phyloP scores from a whole-genome alignment of 2,888 invertebrate genomes.

The Melinaea menophilus region DNA sequence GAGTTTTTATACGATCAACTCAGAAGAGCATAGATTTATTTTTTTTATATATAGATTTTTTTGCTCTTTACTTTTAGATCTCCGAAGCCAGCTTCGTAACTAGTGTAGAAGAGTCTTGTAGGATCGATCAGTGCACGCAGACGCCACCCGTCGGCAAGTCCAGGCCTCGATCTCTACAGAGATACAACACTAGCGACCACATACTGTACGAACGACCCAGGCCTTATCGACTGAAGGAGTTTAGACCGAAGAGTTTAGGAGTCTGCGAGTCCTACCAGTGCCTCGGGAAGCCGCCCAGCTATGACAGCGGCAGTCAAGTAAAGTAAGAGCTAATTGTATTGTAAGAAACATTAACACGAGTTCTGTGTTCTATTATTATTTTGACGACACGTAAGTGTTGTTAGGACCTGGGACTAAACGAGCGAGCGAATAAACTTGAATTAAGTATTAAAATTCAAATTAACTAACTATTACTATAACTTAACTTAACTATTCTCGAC shows the following conservation, averaged over 20 bases:
- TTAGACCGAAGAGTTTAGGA: slow-evolving; percentile 59
- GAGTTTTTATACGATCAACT: too few species aligned
- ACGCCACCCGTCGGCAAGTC: slow-evolving; percentile 68
- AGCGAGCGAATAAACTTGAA: too few species aligned
- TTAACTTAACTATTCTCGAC: too few species aligned
- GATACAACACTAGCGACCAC: slow-evolving; percentile 77
- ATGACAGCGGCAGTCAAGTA: slow-evolving; percentile 53
- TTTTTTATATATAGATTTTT: too few species aligned
- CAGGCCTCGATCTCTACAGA: slow-evolving; percentile 71
- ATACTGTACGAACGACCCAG: slow-evolving; percentile 52
- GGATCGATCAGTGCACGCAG: slow-evolving; percentile 71
- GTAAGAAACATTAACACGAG: slow-evolving; percentile 35
- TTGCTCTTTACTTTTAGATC: slow-evolving; percentile 45
- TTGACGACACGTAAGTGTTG: too few species aligned
- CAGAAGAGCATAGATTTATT: too few species aligned
- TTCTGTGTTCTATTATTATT: too few species aligned
- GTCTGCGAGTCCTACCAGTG: slow-evolving; percentile 64
- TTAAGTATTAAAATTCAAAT: too few species aligned
- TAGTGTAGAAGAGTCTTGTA: slow-evolving; percentile 62
- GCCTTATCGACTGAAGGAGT: slow-evolving; percentile 48
- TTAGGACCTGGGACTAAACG: too few species aligned
- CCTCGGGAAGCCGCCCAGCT: slow-evolving; percentile 62
- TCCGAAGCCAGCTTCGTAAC: slow-evolving; percentile 74
- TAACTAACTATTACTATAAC: too few species aligned
- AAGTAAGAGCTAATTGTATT: too few species aligned